phyloP scores from a whole-genome alignment of 2,113 vertebrate genomes.

The Spilogale gracilis region DNA sequence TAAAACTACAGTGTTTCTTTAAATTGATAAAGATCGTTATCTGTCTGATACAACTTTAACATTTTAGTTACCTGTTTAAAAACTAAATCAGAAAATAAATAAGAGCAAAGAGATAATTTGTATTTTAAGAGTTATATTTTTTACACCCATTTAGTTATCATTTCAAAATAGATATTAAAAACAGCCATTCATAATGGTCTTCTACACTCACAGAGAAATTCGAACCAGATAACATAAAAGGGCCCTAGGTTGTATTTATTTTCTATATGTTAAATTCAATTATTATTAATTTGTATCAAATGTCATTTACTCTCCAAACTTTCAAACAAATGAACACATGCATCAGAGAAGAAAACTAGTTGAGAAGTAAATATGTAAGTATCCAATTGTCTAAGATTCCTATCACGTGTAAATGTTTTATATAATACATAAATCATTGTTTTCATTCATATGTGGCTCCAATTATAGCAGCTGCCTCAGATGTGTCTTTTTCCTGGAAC shows the following conservation, averaged over 20 bases:
- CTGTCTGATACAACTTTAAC: background rate
- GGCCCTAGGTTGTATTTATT: background rate
- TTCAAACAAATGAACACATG: background rate
- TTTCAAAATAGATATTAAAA: slow-evolving; percentile 4
- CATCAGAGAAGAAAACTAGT: background rate
- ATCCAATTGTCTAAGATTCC: background rate
- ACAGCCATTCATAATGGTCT: background rate
- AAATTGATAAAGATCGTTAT: background rate
- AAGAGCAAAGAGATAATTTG: background rate
- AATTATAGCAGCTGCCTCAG: background rate
- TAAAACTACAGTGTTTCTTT: background rate
- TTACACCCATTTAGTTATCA: background rate
- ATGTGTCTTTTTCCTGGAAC: background rate
- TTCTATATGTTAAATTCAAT: background rate
- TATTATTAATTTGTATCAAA: slow-evolving; percentile 12
- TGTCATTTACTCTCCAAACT: background rate
- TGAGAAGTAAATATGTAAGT: background rate
- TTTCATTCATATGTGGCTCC: background rate
- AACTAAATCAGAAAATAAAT: background rate
- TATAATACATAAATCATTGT: background rate
- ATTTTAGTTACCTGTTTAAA: background rate
- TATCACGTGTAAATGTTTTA: background rate
- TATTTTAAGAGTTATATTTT: background rate
- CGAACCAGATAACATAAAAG: background rate
- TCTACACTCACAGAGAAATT: background rate